A percentile compares a stretch with the other conserved stretches of the same genome.
phyloP scores from a whole-genome alignment of 2,888 invertebrate genomes.

The Drosophila conformis region DNA sequence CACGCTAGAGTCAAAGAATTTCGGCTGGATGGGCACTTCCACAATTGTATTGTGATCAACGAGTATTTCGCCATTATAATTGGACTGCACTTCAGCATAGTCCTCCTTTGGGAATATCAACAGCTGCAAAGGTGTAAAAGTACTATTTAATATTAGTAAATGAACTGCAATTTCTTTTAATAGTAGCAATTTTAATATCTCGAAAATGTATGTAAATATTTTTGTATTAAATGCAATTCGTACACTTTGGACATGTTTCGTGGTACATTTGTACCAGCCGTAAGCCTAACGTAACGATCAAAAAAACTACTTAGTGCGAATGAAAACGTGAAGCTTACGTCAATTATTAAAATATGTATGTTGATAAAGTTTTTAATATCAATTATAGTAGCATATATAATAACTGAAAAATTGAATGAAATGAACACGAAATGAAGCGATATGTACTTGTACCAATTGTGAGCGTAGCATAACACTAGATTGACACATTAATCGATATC shows the following conservation, averaged over 20 bases:
- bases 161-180: background rate
- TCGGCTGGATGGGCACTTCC: conserved; percentile 81
- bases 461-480: background rate
- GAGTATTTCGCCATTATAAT: conserved; percentile 70
- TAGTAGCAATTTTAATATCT: background rate
- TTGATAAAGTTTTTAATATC: background rate
- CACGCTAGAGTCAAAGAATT: conserved; percentile 64
- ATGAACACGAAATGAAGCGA: background rate
- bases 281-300: background rate
- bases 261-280: background rate
- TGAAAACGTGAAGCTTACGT: background rate
- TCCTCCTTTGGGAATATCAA: conserved; percentile 76
- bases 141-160: background rate
- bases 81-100: conserved; percentile 78
- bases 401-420: background rate
- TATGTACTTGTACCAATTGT: background rate
- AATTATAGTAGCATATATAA: background rate
- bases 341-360: background rate
- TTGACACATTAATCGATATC: background rate
- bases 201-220: background rate
- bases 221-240: background rate
- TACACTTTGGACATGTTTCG: background rate
- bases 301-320: background rate
- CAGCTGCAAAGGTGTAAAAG: conserved; percentile 42
- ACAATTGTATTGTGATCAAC: conserved; percentile 76